A percentile compares a stretch with the other conserved stretches of the same genome.
These are phyloP conservation scores for Sinodicranocentrus sp. DNA, from an alignment of 2,888 invertebrate genomes.

Conservation along the genomic window DNA sequence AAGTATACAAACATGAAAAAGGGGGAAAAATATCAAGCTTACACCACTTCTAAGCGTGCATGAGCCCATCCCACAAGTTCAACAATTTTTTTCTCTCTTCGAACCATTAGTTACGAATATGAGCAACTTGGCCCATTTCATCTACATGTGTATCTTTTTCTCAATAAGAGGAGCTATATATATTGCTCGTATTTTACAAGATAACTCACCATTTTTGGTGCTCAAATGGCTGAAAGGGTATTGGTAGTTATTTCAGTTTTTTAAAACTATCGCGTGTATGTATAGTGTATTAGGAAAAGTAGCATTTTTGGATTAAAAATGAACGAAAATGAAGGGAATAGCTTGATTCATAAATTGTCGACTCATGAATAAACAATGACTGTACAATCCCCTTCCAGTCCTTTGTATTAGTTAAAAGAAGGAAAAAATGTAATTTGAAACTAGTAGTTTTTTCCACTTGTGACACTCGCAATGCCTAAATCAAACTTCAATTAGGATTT, in stretches of 20 bases:
- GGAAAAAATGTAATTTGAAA: neutral
- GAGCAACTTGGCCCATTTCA: conserved; percentile 50
- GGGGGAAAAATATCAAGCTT: neutral
- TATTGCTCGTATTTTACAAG: conserved; percentile 19
- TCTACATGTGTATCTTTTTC: conserved; percentile 31
- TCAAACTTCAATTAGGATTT: conserved; percentile 55
- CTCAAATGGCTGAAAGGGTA: neutral
- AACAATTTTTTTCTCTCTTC: conserved; percentile 39
- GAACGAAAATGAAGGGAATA: conserved; percentile 36
- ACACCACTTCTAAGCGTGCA: conserved; percentile 34
- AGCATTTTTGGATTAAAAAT: conserved; percentile 49
- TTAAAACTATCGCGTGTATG: conserved; percentile 8
- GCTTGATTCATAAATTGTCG: conserved; percentile 63
- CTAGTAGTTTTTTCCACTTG: conserved; percentile 15
- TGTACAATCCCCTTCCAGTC: conserved; percentile 38
- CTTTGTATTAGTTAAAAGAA: conserved; percentile 53
- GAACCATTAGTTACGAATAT: conserved; percentile 50
- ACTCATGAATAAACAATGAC: conserved; percentile 64
- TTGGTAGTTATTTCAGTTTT: conserved; percentile 3
- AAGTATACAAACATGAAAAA: neutral
- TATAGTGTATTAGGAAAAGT: conserved; percentile 9
- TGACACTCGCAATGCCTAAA: conserved; percentile 48
- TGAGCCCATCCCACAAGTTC: conserved; percentile 59
- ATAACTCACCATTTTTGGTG: conserved; percentile 9
- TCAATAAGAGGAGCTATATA: conserved; percentile 4